A percentile compares a stretch with the other conserved stretches of the same genome.
These are phyloP conservation scores for Drosophila cracens DNA, from an alignment of 2,888 invertebrate species.

Conservation along the genomic window DNA sequence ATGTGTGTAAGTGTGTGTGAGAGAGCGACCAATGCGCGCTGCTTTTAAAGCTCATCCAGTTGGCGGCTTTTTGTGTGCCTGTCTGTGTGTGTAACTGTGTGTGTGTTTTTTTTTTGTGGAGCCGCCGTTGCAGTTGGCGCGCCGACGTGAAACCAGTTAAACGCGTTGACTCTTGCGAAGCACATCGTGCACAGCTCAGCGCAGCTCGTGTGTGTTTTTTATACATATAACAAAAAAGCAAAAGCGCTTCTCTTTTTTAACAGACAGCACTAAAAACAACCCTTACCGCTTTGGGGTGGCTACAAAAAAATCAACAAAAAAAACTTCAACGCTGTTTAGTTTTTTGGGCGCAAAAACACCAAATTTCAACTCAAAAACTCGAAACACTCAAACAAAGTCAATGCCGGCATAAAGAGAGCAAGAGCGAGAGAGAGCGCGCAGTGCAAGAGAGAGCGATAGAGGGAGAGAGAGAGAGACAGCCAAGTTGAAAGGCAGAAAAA, in stretches of 20 bases:
- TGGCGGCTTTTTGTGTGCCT: conserved; percentile 29
- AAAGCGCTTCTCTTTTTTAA: conserved; percentile 43
- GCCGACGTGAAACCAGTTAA: conserved; percentile 80
- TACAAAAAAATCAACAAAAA: conserved; percentile 7
- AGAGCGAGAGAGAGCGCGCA: conserved; percentile 18
- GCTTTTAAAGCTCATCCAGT: conserved; percentile 39
- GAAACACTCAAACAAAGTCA: conserved; percentile 55
- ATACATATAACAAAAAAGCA: conserved; percentile 36
- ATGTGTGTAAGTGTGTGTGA: neutral
- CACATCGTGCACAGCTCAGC: conserved; percentile 55
- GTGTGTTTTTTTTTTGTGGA: conserved; percentile 18
- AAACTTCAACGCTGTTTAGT: conserved; percentile 31
- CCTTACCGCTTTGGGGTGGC: conserved; percentile 71
- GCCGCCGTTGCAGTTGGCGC: conserved; percentile 69
- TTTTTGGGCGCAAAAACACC: conserved; percentile 69
- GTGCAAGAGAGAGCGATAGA: conserved; percentile 26
- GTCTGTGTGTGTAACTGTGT: neutral
- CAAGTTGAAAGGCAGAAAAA: conserved; percentile 21
- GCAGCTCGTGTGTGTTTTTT: conserved; percentile 50
- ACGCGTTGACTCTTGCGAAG: conserved; percentile 62
- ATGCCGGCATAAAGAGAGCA: conserved; percentile 39
- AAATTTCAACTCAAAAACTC: conserved; percentile 63
- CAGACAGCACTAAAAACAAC: conserved; percentile 55
- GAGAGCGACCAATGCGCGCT: conserved; percentile 32
- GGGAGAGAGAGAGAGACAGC: conserved; percentile 31